Percentiles rank a stretch among this genome's conserved stretches.
Conservation (phyloP, 2,113 vertebrate species). For the Phylloscopus whistleri region DNA sequence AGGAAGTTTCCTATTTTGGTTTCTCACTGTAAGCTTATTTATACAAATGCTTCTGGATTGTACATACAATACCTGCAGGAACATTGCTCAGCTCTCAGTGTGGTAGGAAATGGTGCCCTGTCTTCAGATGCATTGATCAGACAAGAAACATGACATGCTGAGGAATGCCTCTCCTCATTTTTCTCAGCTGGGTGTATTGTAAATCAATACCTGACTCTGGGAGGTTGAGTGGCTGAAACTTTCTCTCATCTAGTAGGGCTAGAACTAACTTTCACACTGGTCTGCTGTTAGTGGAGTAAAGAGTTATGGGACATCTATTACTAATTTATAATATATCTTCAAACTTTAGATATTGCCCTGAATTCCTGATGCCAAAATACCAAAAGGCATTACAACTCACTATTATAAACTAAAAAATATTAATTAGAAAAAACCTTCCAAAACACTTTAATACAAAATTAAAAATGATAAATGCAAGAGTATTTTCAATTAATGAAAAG, state of each 20-base stretch:
- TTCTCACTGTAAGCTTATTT: background rate
- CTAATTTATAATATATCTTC: background rate
- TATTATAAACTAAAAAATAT: background rate
- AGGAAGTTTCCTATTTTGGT: background rate
- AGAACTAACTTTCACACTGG: background rate
- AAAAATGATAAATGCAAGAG: background rate
- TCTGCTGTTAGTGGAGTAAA: background rate
- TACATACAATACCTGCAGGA: background rate
- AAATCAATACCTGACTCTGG: background rate
- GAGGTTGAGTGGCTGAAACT: background rate
- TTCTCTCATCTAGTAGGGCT: background rate
- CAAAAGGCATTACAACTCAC: background rate
- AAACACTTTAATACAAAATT: background rate
- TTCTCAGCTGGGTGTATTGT: background rate
- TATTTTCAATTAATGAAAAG: background rate
- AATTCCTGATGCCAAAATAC: background rate
- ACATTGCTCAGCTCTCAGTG: background rate
- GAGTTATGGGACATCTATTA: background rate
- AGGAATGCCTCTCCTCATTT: background rate
- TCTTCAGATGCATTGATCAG: background rate
- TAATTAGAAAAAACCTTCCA: background rate
- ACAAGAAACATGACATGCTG: fast-evolving
- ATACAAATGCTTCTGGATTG: background rate
- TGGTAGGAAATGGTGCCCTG: background rate
- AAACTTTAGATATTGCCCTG: background rate